Evolutionary conservation across 2,797 vertebrate genomes (phyloP), one percentile per base, ranked within the genome.

Genomic region (Uromys caudimaculatus): DNA sequence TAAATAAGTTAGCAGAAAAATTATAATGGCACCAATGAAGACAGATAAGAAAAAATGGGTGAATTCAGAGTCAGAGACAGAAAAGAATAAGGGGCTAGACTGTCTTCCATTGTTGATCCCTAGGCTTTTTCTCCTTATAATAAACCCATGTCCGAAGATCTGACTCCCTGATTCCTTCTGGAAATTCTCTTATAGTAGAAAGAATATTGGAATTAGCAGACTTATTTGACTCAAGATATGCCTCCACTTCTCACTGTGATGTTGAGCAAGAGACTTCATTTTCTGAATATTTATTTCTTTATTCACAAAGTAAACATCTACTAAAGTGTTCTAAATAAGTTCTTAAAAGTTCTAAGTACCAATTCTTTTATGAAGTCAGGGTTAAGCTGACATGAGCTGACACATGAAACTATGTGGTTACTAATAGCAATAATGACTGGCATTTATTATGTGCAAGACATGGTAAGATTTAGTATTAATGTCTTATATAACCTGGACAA

Each of bases 281-380:
- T 78, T 35, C 17, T 82, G 27, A 95, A 56, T 90, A 75, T 69
- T 93, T n/a, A 44, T 84, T 84, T 93, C 44, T 93, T 95, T 89
- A 77, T 75, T 32, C 24, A n/a, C 69, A 19, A 71, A 91, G 21
- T 44, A 89, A 92, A 50, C 0, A 6, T 47, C 56, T 62, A 73
- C 3, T n/a, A 71, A 91, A 87, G 38, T 17, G 7, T 90, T 90
- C 10, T 84, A 54, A 92, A 52, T 58, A 88, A 77, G 60, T 89
- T 69, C 11, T 35, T 85, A n/a, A 60, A 50, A 44, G 32, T 90
- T n/a, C 41, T 88, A 67, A 77, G 17, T 73, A 7, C 3, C 79
- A 12, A 5, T 75, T 24, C 11, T 13, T 44, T 91, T 56, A 64
- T 9, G 58, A 94, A 6, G 14, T 77, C 73, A 95, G 32, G 32